These are phyloP conservation scores for Xenopus laevis DNA, from an alignment of 2,113 vertebrate species.

Conservation along the genomic window DNA sequence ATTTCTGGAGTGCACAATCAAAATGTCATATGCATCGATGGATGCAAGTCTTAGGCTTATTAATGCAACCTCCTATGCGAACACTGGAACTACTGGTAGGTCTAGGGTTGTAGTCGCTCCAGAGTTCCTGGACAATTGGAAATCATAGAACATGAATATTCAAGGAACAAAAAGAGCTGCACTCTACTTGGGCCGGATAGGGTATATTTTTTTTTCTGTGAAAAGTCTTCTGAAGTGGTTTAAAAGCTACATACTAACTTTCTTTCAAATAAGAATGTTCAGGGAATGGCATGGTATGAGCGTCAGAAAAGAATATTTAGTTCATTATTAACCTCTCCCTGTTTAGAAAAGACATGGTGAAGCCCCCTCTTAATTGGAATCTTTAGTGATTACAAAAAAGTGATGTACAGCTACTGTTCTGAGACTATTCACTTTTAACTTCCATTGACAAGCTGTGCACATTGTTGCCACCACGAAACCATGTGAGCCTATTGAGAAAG, in stretches of 20 bases:
- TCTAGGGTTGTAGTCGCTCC: no score
- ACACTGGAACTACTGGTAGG: no score
- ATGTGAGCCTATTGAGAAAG: constrained; percentile 24
- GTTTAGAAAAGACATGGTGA: constrained; percentile 52
- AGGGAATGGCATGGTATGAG: constrained; percentile 16
- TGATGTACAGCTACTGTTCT: constrained; percentile 35
- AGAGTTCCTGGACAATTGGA: no score
- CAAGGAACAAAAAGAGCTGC: no score
- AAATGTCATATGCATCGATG: no score
- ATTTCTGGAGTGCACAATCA: no score
- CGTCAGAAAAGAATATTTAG: constrained; percentile 51
- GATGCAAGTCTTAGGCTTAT: no score
- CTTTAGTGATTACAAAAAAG: constrained; percentile 51
- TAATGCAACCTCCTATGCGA: no score
- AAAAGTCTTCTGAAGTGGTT: constrained; percentile 43
- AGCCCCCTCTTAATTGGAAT: constrained; percentile 68
- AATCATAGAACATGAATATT: no score
- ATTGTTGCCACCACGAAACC: constrained; percentile 28
- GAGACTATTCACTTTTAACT: constrained; percentile 48
- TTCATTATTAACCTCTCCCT: constrained; percentile 57
- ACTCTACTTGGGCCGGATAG: no score
- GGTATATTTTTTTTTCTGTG: no score
- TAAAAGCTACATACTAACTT: constrained; percentile 37
- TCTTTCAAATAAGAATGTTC: no score
- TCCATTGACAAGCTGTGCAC: constrained; percentile 45